Percentiles rank a stretch among this genome's conserved stretches.
Evolutionary conservation across 2,797 vertebrate genomes (phyloP).

Genomic region (Chloroceryle amazona): DNA sequence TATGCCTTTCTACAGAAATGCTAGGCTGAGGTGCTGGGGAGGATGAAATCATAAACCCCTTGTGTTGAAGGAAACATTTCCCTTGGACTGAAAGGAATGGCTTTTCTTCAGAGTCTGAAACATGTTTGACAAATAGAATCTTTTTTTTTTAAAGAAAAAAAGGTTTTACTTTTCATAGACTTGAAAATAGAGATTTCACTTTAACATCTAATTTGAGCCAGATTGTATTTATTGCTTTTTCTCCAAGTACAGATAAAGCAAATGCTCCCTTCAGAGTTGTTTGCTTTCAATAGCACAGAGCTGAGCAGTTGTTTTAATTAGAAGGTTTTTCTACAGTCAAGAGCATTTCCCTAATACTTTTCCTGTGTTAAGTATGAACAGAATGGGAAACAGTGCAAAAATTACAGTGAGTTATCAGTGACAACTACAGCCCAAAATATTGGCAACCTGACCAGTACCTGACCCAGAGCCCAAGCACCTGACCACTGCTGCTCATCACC

Average conservation of each 20-base stretch:
- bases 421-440: neutral
- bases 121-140: neutral
- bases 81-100: neutral
- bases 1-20: neutral
- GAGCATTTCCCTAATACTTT: neutral
- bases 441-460: neutral
- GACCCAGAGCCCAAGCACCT: neutral
- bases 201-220: slow-evolving; percentile 22
- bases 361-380: neutral
- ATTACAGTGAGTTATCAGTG: neutral
- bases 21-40: neutral
- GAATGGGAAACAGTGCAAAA: neutral
- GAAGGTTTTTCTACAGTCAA: slow-evolving; percentile 28
- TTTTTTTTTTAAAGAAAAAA: neutral
- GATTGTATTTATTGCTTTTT: slow-evolving; percentile 22
- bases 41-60: neutral
- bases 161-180: neutral
- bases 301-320: slow-evolving; percentile 46
- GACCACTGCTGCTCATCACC: neutral
- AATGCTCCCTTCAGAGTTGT: slow-evolving; percentile 56
- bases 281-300: neutral
- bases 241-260: neutral
- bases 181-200: slow-evolving; percentile 1
- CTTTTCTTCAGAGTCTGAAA: neutral
- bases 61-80: neutral